Base-by-base conservation (phyloP, 1,140 invertebrate genomes). In the Trichonephila clavata region DNA sequence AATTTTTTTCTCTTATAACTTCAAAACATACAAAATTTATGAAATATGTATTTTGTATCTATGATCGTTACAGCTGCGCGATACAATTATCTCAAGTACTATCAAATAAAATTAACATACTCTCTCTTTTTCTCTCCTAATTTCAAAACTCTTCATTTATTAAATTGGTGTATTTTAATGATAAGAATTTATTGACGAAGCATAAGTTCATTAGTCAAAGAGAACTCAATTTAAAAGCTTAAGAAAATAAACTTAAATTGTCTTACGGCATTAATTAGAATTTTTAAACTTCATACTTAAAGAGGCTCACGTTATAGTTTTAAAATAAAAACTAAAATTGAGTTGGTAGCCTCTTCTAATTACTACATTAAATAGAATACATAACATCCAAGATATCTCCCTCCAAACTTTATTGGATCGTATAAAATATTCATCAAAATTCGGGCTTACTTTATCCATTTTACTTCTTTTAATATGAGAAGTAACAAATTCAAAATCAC, bases 401-500 rank as follows among this genome's bases (percentile, higher is more conserved):
- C 84, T 92, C 21, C 71, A 16, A 32, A 32, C 90, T 84, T 92
- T 92, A 63, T 84, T 84, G 80, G 50, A 83, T 68, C 27, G 39
- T 32, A 71, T 92, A 92, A 86, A 86, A 68, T 50, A 92, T 86
- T 86, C 91, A 86, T 86, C 71, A 92, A 86, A 92, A 32, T 83
- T 86, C 50, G 5, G 50, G 39, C 39, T 71, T 86, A 65, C 18
- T 50, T 86, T 77, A 27, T 90, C 43, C 43, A 77, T 77, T 92
- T 90, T 90, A 21, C 21, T 90, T 59, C 89, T 80, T 61, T 60
- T 81, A 43, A 59, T 90, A 59, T 50, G 7, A 20, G 20, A 77
- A 21, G 39, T 84, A 80, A 81, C 84, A 27, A 87, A 93, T 93
- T 87, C 63, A 77, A 93, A 93, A 93, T 93, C 92, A 87, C 86